Conservation (phyloP, 1,140 invertebrate genomes). For the Drosophila rhopaloa region DNA sequence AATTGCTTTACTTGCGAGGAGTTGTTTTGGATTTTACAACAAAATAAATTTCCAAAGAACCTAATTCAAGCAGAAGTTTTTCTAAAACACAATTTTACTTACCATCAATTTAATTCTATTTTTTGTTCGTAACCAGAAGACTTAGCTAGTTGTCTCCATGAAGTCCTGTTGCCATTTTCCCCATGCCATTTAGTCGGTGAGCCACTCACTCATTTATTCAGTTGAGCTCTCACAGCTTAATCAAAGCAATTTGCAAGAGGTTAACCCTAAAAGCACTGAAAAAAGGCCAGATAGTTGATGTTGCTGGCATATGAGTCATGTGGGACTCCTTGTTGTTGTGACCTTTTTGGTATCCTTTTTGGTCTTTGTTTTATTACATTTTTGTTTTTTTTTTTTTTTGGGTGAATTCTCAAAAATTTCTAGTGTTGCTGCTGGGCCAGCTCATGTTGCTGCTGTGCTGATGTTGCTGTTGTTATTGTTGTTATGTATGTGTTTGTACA, state of each 20-base stretch:
- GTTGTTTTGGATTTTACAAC: too few relatives aligned
- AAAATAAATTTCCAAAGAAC: too few relatives aligned
- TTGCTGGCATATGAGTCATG: slow-evolving; percentile 36
- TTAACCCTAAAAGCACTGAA: slow-evolving; percentile 32
- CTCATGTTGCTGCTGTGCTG: slow-evolving; percentile 16
- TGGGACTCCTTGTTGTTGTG: slow-evolving; percentile 6
- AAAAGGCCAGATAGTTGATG: slow-evolving; percentile 32
- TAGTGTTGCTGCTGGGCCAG: slow-evolving; percentile 19
- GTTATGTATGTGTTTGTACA: slow-evolving; percentile 77
- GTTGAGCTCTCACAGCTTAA: slow-evolving; percentile 61
- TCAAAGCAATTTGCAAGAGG: slow-evolving; percentile 61
- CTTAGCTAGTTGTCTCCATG: neutral
- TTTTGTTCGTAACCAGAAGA: neutral
- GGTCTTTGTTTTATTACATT: neutral
- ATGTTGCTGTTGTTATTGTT: slow-evolving; percentile 38
- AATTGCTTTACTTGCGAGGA: too few relatives aligned
- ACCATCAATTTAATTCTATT: neutral
- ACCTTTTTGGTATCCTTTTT: slow-evolving; percentile 11
- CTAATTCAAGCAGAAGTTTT: too few relatives aligned
- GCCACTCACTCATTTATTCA: slow-evolving; percentile 34
- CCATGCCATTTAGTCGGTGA: neutral
- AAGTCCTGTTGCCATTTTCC: slow-evolving; percentile 3
- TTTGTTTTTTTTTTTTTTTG: slow-evolving; percentile 18
- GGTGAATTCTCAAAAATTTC: slow-evolving; percentile 38
- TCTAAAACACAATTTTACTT: neutral